Percentiles rank a stretch among this genome's conserved stretches.
phyloP scores from a whole-genome alignment of 2,888 invertebrate genomes.

The Lasioglossum figueresi region DNA sequence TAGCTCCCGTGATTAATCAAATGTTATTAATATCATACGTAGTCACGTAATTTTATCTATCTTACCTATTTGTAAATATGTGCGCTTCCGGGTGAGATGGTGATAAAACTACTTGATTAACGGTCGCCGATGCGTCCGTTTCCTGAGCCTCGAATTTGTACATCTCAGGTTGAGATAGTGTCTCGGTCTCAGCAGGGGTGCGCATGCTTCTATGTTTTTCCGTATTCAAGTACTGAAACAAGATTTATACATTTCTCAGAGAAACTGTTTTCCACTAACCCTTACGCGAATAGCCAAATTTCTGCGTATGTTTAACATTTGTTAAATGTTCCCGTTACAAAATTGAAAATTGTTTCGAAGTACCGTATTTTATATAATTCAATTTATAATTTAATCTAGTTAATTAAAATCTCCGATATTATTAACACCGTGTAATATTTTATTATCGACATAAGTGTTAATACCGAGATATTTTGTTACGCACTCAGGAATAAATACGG shows the following conservation, averaged over 20 bases:
- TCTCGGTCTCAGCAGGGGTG: constrained; percentile 80
- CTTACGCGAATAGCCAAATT: neutral
- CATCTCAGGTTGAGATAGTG: constrained; percentile 76
- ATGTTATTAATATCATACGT: neutral
- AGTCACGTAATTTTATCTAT: neutral
- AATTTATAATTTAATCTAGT: no score
- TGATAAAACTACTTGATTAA: constrained; percentile 76
- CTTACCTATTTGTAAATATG: constrained; percentile 81
- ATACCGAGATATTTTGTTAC: neutral
- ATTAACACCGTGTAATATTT: neutral
- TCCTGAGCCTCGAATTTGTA: constrained; percentile 76
- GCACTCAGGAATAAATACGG: neutral
- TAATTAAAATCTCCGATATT: neutral
- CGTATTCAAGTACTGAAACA: constrained; percentile 52
- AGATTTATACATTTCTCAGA: constrained; percentile 2
- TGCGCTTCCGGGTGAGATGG: constrained; percentile 78
- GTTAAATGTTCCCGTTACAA: neutral
- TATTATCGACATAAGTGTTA: neutral
- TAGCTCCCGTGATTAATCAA: neutral
- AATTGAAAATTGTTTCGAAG: neutral
- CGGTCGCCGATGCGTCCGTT: constrained; percentile 70
- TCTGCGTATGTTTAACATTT: neutral
- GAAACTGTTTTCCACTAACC: neutral
- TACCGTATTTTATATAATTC: neutral
- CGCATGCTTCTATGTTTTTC: constrained; percentile 71